Evolutionary conservation across 1,140 invertebrate species (phyloP).

Genomic region (Eciton burchellii): DNA sequence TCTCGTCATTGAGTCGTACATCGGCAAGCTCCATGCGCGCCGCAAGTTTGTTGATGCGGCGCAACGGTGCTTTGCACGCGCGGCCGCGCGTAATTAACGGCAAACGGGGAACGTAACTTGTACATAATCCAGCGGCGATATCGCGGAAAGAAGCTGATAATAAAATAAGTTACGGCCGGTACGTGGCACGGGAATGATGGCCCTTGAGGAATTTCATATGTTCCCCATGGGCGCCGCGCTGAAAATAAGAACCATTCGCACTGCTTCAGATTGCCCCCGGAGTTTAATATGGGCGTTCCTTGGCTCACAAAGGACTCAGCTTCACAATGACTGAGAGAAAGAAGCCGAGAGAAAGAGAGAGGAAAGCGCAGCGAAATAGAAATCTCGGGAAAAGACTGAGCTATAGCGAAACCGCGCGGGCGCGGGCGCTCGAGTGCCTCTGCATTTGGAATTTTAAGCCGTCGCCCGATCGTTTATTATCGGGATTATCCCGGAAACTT

Average conservation of each 20-base stretch:
- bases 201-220: constrained; percentile 57
- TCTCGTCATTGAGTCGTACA: constrained; percentile 42
- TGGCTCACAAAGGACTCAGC: constrained; percentile 45
- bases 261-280: constrained; percentile 47
- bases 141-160: constrained; percentile 58
- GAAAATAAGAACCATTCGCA: constrained; percentile 52
- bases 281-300: constrained; percentile 67
- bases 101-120: constrained; percentile 31
- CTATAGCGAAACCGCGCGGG: constrained; percentile 20
- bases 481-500: not conserved
- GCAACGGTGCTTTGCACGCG: constrained; percentile 40
- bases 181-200: constrained; percentile 39
- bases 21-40: constrained; percentile 46
- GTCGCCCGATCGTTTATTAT: constrained; percentile 40
- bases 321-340: constrained; percentile 51
- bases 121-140: constrained; percentile 56
- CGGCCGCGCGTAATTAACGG: constrained; percentile 43
- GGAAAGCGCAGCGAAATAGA: constrained; percentile 55
- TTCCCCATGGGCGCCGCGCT: constrained; percentile 46
- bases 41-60: too few relatives aligned
- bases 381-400: constrained; percentile 33
- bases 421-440: constrained; percentile 9
- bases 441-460: constrained; percentile 47
- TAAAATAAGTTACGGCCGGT: constrained; percentile 62
- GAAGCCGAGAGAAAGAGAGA: constrained; percentile 31